A percentile compares a stretch with the other conserved stretches of the same genome.
These are phyloP conservation scores for Nipponia nippon DNA, from an alignment of 2,113 vertebrate genomes.

Conservation along the genomic window DNA sequence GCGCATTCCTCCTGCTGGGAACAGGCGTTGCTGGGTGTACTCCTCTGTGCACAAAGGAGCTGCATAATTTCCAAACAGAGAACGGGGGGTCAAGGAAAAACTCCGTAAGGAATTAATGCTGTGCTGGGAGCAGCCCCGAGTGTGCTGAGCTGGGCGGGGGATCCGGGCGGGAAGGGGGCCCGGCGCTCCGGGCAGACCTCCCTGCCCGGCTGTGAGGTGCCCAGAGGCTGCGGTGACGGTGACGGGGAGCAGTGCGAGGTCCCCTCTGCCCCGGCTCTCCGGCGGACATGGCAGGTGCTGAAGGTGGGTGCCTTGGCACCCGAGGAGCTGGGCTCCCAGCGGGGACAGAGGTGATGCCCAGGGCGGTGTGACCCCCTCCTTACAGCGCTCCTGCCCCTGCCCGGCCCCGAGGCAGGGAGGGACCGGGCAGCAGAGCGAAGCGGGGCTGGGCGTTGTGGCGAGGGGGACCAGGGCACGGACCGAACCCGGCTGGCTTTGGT, in stretches of 20 bases:
- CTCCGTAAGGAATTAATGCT: not conserved
- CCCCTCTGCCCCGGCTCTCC: not conserved
- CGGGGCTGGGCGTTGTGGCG: rapidly evolving
- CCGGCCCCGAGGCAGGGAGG: not conserved
- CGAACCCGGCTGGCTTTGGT: not conserved
- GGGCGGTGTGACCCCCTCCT: not conserved
- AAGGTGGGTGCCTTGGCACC: not conserved
- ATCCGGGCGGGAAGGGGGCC: not conserved
- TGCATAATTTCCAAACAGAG: not conserved
- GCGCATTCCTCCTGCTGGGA: rapidly evolving
- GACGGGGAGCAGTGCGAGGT: not conserved
- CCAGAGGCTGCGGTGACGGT: not conserved
- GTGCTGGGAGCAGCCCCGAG: not conserved
- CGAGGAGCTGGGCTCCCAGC: rapidly evolving
- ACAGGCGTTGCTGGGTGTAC: not conserved
- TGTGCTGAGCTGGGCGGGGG: not conserved
- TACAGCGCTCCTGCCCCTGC: not conserved
- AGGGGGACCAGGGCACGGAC: not conserved
- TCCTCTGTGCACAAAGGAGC: not conserved
- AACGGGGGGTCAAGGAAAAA: not conserved
- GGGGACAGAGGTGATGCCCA: rapidly evolving
- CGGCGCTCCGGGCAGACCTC: not conserved
- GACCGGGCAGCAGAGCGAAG: not conserved
- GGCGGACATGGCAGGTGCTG: rapidly evolving
- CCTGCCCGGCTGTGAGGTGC: not conserved